These are phyloP conservation scores for Cynoglossus semilaevis DNA, from an alignment of 2,113 vertebrate species.

Conservation along the genomic window DNA sequence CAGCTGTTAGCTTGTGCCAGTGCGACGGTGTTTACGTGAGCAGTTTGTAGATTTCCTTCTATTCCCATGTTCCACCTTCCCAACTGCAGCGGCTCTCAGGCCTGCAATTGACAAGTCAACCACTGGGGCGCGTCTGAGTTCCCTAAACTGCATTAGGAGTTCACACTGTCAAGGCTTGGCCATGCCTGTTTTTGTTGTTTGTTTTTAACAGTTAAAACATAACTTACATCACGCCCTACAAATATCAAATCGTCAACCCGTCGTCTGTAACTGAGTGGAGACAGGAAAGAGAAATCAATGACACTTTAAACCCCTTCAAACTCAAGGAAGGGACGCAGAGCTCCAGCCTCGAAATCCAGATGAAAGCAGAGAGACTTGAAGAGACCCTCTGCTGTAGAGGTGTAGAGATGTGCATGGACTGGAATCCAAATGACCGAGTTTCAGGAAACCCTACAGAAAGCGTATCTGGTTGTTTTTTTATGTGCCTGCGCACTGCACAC, in stretches of 20 bases:
- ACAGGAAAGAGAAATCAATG: constrained; percentile 62
- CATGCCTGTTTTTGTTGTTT: background rate
- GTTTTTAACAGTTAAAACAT: constrained; percentile 42
- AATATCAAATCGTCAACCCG: constrained; percentile 43
- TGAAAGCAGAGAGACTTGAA: constrained; percentile 60
- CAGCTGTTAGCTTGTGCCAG: constrained; percentile 4
- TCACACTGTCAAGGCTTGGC: constrained; percentile 36
- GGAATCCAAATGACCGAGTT: constrained; percentile 55
- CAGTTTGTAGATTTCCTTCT: constrained; percentile 20
- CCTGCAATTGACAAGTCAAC: constrained; percentile 10
- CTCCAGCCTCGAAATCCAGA: constrained; percentile 41
- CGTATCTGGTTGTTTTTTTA: constrained; percentile 21
- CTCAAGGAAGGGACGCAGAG: constrained; percentile 31
- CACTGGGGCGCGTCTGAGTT: background rate
- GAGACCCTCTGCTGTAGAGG: constrained; percentile 33
- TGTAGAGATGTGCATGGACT: constrained; percentile 34
- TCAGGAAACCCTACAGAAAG: constrained; percentile 11
- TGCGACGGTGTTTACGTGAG: constrained; percentile 4
- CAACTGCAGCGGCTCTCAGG: constrained; percentile 1
- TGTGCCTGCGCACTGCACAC: constrained; percentile 4
- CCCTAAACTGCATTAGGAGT: constrained; percentile 32
- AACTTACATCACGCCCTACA: constrained; percentile 28
- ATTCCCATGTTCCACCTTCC: background rate
- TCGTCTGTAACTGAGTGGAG: constrained; percentile 29
- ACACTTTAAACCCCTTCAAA: constrained; percentile 47